Evolutionary conservation across 2,797 vertebrate species (phyloP), one percentile per base, ranked within the genome.

Genomic region (Phoeniculus purpureus): DNA sequence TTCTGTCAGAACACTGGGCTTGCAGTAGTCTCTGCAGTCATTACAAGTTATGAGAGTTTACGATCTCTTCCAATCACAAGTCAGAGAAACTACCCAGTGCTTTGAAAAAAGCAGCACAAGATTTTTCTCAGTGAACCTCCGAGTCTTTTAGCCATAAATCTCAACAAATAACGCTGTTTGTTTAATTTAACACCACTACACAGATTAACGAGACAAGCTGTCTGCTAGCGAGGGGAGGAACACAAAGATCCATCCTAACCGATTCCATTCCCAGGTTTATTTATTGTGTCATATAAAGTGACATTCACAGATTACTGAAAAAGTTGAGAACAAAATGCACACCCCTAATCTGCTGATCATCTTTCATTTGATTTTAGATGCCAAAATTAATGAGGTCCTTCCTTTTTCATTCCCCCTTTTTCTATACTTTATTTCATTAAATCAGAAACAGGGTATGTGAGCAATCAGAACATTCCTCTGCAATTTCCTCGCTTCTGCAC

Each of bases 231-330:
- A 85, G 80, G 45, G 74, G 55, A 94, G 64, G 92, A 97, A 96
- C 85, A 92, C 62, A 92, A 95, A 94, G 90, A 95, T 93, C 76
- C 87, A 92, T 87, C 94, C 79, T 92, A 95, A 96, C 74, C 65
- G 90, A 94, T 88, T 95, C 94, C 45, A 93, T 96, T 95, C 94
- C 84, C 78, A 79, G 59, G 56, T 84, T 96, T 94, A 96, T 95
- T 96, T 81, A 95, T 93, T 91, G 43, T 76, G 74, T 94, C 96
- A 95, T 50, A 78, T 86, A 96, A 96, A 81, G 77, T 97, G 97
- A 97, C 96, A 95, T 93, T 96, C 93, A 96, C 82, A 96, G 81
- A 91, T 95, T 96, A 92, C 75, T 92, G 93, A 94, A 96, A 67
- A 96, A 70, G 20, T 86, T 93, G 90, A 86, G 92, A 96, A 97